Base-by-base conservation (phyloP, 1,140 invertebrate species). In the Heliconius himera region DNA sequence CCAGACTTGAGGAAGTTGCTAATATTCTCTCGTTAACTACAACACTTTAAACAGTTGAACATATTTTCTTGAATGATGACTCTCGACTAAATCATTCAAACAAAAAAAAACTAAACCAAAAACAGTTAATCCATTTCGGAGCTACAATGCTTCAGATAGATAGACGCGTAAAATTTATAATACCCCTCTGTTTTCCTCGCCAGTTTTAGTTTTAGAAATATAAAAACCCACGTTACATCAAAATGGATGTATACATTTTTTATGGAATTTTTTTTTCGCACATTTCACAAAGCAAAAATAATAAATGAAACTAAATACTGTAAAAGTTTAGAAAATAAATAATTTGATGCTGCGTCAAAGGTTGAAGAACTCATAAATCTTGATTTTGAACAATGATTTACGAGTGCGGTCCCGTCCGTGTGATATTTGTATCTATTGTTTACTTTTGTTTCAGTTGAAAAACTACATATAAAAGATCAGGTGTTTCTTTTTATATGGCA, bases 341-440 rank as follows among this genome's bases (percentile, higher is more conserved):
- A 56, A 56, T 56, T 56, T 22, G 54, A n/a, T 11, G 54, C 54
- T 20, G 54, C 54, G 16, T 20, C 1, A 54, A 22, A 56, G 54
- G n/a, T 56, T n/a, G 54, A 56, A 56, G 54, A 56, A 56, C 54
- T 56, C 54, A 22, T 56, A n/a, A 56, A 56, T 56, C 54, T 56
- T 56, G 54, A 56, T 56, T 56, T 56, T 22, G 54, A 56, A 22
- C 54, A 22, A 56, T 56, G 54, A 56, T 56, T 56, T 56, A 56
- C 54, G 54, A 22, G 20, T 22, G n/a, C 8, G 54, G 54, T 56
- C 2, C 3, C 54, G 6, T 2, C 2, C 54, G n/a, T 56, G n/a
- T 56, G 20, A 56, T 56, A 9, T 56, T 22, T 22, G n/a, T 56
- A 56, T 56, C 54, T 56, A n/a, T 56, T 56, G 20, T 56, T 9